Evolutionary conservation across 1,140 invertebrate genomes (phyloP).

Genomic region (Meloidogyne hapla): DNA sequence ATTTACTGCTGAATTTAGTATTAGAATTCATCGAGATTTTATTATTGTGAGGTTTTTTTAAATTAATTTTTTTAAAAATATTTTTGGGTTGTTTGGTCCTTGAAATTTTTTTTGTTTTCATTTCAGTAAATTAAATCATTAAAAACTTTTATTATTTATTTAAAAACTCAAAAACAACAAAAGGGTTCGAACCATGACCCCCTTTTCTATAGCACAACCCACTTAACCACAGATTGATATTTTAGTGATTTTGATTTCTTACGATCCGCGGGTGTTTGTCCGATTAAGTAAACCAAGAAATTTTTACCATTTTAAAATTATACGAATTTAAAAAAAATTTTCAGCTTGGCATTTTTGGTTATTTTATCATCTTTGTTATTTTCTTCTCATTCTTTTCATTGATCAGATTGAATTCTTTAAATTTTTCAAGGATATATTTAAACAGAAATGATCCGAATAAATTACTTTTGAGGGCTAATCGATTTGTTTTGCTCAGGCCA

Average conservation of each 20-base stretch:
- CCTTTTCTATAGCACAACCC: not conserved
- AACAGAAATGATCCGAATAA: not conserved
- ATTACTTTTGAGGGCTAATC: not conserved
- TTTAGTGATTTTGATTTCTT: too few species aligned
- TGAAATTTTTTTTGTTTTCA: not conserved
- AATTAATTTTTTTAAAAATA: too few species aligned
- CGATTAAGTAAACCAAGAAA: too few species aligned
- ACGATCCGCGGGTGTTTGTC: too few species aligned
- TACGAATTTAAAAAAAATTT: not conserved
- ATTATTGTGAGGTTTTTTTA: not conserved
- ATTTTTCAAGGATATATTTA: slow-evolving; percentile 9
- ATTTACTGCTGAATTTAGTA: not conserved
- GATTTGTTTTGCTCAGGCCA: not conserved
- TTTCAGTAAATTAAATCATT: not conserved
- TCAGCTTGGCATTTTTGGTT: slow-evolving; percentile 13
- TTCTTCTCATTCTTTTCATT: not conserved
- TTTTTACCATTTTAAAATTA: not conserved
- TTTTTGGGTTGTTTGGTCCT: too few species aligned
- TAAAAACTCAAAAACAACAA: not conserved
- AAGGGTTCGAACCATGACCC: not conserved
- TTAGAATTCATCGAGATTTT: not conserved
- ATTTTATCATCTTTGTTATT: not conserved
- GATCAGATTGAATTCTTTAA: not conserved
- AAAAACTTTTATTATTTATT: not conserved
- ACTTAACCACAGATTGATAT: not conserved